Percentiles rank a stretch among this genome's conserved stretches.
These are phyloP conservation scores for Leptogaster cylindrica DNA, from an alignment of 2,888 invertebrate species.

Conservation along the genomic window DNA sequence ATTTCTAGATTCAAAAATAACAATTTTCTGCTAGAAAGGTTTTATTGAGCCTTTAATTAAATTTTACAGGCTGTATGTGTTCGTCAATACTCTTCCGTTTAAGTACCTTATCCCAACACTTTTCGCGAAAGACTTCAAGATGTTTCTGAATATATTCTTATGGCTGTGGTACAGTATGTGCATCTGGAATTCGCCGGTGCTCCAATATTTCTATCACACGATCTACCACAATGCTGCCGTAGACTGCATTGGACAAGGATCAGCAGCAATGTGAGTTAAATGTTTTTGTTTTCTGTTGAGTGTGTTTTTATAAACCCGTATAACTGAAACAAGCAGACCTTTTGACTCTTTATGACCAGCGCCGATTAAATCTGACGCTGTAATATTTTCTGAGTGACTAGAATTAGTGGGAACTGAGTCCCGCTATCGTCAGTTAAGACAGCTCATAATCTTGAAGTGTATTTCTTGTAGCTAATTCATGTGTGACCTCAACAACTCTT, in stretches of 20 bases:
- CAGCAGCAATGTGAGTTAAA: conserved; percentile 56
- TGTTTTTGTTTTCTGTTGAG: background rate
- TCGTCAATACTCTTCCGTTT: conserved; percentile 59
- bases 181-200: conserved; percentile 61
- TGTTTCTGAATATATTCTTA: conserved; percentile 57
- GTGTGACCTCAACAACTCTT: too few species aligned
- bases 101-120: conserved; percentile 61
- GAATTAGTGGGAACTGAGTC: too few species aligned
- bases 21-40: background rate
- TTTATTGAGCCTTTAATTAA: background rate
- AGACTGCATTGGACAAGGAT: conserved; percentile 60
- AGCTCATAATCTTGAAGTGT: too few species aligned
- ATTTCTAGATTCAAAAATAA: background rate
- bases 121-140: conserved; percentile 60
- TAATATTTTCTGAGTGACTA: too few species aligned
- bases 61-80: conserved; percentile 55
- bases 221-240: conserved; percentile 59
- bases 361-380: too few species aligned
- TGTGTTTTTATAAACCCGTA: background rate
- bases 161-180: conserved; percentile 61
- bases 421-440: too few species aligned
- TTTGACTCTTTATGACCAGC: too few species aligned
- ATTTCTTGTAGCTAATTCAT: too few species aligned
- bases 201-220: conserved; percentile 61
- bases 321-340: too few species aligned